phyloP scores from a whole-genome alignment of 1,140 invertebrate genomes.

The Conopomorpha cramerella region DNA sequence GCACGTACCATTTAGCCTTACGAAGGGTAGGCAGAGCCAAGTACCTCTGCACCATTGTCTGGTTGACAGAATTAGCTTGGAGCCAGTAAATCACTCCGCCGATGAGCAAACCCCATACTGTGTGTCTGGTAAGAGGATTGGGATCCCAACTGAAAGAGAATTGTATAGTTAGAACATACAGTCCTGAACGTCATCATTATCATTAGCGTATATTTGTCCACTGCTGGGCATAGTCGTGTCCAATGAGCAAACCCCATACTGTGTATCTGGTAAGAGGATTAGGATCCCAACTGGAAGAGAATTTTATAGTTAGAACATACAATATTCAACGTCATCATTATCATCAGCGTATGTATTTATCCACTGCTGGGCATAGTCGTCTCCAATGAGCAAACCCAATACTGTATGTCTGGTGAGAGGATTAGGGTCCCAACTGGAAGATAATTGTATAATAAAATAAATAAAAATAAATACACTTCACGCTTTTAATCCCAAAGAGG shows the following conservation, averaged over 20 bases:
- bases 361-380: too few relatives aligned
- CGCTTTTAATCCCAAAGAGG: too few relatives aligned
- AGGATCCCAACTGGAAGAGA: constrained; percentile 66
- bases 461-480: too few relatives aligned
- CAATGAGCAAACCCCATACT: constrained; percentile 78
- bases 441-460: too few relatives aligned
- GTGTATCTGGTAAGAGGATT: constrained; percentile 79
- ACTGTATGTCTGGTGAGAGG: constrained; percentile 79
- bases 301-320: too few relatives aligned
- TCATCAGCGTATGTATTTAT: too few relatives aligned
- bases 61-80: constrained; percentile 75
- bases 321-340: too few relatives aligned
- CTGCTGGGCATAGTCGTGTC: too few relatives aligned
- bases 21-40: constrained; percentile 67
- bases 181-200: too few relatives aligned
- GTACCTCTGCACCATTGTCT: constrained; percentile 77
- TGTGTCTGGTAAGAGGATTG: constrained; percentile 78
- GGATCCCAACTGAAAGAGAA: constrained; percentile 65
- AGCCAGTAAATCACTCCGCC: constrained; percentile 83
- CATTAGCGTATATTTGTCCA: too few relatives aligned
- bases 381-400: constrained; percentile 80
- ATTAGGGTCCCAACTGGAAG: constrained; percentile 70
- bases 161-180: too few relatives aligned
- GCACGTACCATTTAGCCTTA: constrained; percentile 74
- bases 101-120: constrained; percentile 78